Percentiles rank a stretch among this genome's conserved stretches.
Conservation (phyloP, 1,140 invertebrate genomes). For the Popillia japonica region DNA sequence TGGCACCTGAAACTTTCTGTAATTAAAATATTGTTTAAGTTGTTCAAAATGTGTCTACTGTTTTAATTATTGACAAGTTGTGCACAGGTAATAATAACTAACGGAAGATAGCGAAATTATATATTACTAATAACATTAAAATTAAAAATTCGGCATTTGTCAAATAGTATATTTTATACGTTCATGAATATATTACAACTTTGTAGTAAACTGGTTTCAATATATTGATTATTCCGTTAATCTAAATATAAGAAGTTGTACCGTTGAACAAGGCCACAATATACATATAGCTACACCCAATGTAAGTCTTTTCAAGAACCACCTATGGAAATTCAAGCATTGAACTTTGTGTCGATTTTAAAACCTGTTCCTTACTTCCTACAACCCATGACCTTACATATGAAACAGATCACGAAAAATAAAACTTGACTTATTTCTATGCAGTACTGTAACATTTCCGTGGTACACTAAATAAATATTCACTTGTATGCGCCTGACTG, state of each 20-base stretch:
- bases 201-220: not conserved
- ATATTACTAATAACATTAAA: too few species aligned
- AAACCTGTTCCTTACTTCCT: slow-evolving; percentile 25
- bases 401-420: not conserved
- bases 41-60: too few species aligned
- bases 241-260: not conserved
- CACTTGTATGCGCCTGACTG: too few species aligned
- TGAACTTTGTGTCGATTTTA: slow-evolving; percentile 27
- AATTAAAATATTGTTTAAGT: too few species aligned
- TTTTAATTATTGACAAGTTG: too few species aligned
- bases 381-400: not conserved
- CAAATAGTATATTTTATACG: not conserved
- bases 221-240: not conserved
- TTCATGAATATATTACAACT: not conserved
- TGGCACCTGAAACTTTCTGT: too few species aligned
- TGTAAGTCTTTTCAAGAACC: slow-evolving; percentile 2
- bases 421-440: not conserved
- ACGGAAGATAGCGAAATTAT: too few species aligned
- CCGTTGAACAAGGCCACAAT: slow-evolving; percentile 14
- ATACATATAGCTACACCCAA: not conserved
- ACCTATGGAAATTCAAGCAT: not conserved
- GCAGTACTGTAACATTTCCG: too few species aligned
- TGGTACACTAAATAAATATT: too few species aligned
- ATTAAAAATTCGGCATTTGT: too few species aligned
- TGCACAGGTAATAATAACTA: too few species aligned